These are phyloP conservation scores for Diplosoma virens DNA, from an alignment of 23 tunicate genomes.

Conservation along the genomic window DNA sequence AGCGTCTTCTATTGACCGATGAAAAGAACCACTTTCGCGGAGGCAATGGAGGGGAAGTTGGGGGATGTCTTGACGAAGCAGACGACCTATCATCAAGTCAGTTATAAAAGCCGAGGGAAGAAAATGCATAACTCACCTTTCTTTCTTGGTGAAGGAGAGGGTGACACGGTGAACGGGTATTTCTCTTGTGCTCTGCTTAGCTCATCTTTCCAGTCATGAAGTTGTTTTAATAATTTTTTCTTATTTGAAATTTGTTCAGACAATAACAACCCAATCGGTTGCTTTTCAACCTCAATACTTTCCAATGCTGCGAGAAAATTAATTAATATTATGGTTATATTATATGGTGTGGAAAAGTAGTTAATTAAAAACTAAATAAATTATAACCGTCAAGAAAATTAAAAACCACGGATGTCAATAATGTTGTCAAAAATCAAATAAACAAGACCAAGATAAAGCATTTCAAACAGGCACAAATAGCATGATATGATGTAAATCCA, in stretches of 20 bases:
- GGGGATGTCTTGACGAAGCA: constrained; percentile 20
- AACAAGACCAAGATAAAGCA: too few relatives aligned
- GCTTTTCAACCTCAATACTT: not conserved
- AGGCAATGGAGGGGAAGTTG: constrained; percentile 39
- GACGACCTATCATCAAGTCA: not conserved
- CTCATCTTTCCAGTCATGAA: constrained; percentile 32
- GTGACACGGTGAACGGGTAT: constrained; percentile 53
- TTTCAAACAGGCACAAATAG: not conserved
- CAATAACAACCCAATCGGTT: not conserved
- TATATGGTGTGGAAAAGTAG: too few relatives aligned
- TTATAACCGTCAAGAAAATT: too few relatives aligned
- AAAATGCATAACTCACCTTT: constrained; percentile 37
- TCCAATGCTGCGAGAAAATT: not conserved
- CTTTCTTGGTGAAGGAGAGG: constrained; percentile 59
- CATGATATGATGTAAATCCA: not conserved
- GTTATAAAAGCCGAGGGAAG: too few relatives aligned
- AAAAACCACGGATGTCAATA: too few relatives aligned
- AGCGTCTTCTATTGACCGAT: not conserved
- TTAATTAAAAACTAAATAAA: too few relatives aligned
- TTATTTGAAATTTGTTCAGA: constrained; percentile 32
- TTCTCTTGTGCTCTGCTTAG: constrained; percentile 16
- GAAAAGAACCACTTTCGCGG: constrained; percentile 18
- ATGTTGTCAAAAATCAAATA: too few relatives aligned
- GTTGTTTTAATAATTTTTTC: constrained; percentile 19
- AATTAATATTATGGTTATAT: too few relatives aligned